Conservation (phyloP, 2,113 vertebrate genomes). For the Nicator chloris region DNA sequence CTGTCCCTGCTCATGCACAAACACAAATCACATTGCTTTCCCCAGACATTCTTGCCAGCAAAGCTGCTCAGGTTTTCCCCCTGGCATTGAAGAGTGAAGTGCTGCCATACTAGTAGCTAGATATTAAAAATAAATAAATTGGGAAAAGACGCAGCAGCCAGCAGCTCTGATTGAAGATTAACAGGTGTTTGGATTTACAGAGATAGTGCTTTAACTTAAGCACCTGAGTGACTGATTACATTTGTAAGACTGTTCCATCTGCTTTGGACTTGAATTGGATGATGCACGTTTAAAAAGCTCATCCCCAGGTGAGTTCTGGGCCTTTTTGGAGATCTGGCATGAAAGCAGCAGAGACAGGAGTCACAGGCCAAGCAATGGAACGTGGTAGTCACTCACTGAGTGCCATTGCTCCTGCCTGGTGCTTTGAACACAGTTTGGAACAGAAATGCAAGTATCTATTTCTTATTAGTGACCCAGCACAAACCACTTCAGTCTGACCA, state of each 20-base stretch:
- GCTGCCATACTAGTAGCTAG: neutral
- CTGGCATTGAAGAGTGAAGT: neutral
- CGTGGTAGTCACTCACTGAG: neutral
- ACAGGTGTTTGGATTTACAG: neutral
- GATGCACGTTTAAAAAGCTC: neutral
- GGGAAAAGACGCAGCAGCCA: neutral
- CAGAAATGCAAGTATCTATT: neutral
- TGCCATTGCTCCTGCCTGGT: rapidly evolving
- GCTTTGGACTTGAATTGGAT: neutral
- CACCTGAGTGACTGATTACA: neutral
- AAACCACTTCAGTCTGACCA: neutral
- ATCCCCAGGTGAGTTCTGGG: neutral
- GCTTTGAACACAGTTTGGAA: neutral
- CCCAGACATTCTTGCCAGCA: neutral
- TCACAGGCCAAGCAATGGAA: neutral
- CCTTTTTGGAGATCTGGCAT: neutral
- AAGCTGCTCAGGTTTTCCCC: neutral
- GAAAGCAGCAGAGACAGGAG: neutral
- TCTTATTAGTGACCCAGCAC: neutral
- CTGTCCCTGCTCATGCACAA: neutral
- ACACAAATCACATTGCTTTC: neutral
- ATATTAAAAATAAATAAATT: neutral
- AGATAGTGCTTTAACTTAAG: neutral
- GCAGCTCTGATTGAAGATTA: neutral
- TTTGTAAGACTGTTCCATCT: neutral